Evolutionary conservation across 2,888 invertebrate species (phyloP).

Genomic region (Halocaridina rubra): DNA sequence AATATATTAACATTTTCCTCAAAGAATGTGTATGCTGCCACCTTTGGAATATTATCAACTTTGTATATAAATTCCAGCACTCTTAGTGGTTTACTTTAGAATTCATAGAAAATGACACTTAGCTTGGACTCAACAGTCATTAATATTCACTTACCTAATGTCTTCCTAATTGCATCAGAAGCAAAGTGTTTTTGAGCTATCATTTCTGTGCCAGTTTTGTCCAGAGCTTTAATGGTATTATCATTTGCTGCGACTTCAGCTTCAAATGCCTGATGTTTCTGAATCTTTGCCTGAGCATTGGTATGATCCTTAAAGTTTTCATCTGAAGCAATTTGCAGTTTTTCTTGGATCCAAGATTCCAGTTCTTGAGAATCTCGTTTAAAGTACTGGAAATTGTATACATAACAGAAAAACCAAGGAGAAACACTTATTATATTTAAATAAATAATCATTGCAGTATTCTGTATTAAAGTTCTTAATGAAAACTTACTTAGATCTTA

Average conservation of each 20-base stretch:
- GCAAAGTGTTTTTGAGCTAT: constrained; percentile 96
- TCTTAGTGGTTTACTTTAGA: no score
- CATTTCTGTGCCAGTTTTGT: constrained; percentile 98
- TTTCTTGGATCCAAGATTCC: constrained; percentile 99
- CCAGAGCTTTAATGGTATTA: constrained; percentile 95
- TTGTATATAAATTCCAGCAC: no score
- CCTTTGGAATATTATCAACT: no score
- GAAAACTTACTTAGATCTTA: no score
- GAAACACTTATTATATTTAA: no score
- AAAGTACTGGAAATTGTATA: constrained; percentile 83
- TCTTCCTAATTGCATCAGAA: constrained; percentile 87
- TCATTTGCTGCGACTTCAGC: constrained; percentile 99
- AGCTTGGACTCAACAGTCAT: no score
- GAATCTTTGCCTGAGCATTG: constrained; percentile 97
- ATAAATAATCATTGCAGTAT: no score
- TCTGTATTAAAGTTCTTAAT: no score
- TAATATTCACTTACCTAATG: constrained; percentile 84
- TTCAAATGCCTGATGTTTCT: constrained; percentile 98
- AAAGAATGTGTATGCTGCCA: no score
- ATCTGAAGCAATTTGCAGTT: constrained; percentile 97
- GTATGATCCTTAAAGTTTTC: constrained; percentile 99
- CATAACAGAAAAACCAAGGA: no score
- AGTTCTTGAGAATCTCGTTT: constrained; percentile 99
- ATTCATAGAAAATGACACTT: no score
- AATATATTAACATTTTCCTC: no score